phyloP scores from a whole-genome alignment of 2,113 vertebrate genomes.

The Leptodactylus fuscus region DNA sequence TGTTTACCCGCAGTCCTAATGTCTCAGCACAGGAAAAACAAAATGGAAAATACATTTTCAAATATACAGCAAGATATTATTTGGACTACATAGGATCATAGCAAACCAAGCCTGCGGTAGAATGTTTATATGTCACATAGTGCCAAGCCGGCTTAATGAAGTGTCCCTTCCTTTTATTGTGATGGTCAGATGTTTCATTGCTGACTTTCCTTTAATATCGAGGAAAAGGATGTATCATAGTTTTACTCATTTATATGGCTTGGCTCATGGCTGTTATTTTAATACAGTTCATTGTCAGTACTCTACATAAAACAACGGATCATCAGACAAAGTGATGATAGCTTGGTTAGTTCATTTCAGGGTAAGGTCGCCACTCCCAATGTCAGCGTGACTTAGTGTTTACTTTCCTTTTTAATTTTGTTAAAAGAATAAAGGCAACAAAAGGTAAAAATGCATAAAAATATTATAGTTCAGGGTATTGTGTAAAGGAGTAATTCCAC shows the following conservation, averaged over 20 bases:
- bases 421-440: too few relatives aligned
- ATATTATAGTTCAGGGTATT: too few relatives aligned
- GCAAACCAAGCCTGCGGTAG: slow-evolving; percentile 2
- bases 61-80: slow-evolving; percentile 35
- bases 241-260: not conserved
- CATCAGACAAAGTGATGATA: not conserved
- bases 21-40: slow-evolving; percentile 20
- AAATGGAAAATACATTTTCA: slow-evolving; percentile 32
- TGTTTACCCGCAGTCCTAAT: slow-evolving; percentile 25
- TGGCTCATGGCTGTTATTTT: not conserved
- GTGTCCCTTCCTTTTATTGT: slow-evolving; percentile 50
- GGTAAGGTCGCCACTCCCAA: not conserved
- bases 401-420: not conserved
- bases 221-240: slow-evolving; percentile 26
- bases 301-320: not conserved
- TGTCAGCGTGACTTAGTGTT: not conserved
- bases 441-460: too few relatives aligned
- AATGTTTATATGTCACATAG: slow-evolving; percentile 40
- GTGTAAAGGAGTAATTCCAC: too few relatives aligned
- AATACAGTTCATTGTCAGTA: not conserved
- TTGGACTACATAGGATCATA: slow-evolving; percentile 41
- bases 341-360: not conserved
- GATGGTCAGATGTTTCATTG: slow-evolving; percentile 41
- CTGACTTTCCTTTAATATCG: slow-evolving; percentile 13
- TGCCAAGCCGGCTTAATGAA: slow-evolving; percentile 33